These are phyloP conservation scores for Gambusia yucatana DNA, from an alignment of 2,797 vertebrate species.

Conservation along the genomic window DNA sequence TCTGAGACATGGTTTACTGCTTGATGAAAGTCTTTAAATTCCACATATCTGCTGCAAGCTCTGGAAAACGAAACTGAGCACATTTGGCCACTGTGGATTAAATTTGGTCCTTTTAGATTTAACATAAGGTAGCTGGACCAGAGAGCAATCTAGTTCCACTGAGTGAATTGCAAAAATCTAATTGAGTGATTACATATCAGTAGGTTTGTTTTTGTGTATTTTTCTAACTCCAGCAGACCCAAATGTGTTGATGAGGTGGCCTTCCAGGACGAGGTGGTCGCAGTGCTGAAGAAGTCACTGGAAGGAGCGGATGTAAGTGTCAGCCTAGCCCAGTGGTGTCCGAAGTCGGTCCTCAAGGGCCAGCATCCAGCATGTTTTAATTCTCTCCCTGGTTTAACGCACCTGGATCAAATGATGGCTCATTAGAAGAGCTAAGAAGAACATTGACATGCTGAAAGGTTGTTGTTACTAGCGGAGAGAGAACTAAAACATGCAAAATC, in stretches of 20 bases:
- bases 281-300: constrained; percentile 94
- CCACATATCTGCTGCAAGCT: background rate
- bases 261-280: constrained; percentile 97
- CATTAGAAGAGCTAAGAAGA: no score
- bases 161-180: background rate
- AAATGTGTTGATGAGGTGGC: constrained; percentile 95
- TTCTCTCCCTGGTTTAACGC: no score
- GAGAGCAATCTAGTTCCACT: background rate
- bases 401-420: no score
- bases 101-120: background rate
- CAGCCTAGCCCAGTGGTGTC: background rate
- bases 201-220: background rate
- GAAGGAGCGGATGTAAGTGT: constrained; percentile 93
- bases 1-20: background rate
- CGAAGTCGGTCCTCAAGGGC: no score
- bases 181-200: background rate
- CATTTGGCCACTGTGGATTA: background rate
- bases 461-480: no score
- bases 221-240: constrained; percentile 83
- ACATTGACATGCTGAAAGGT: no score
- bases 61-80: background rate
- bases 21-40: background rate
- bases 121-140: background rate
- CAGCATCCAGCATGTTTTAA: no score
- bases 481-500: background rate